phyloP scores from a whole-genome alignment of 2,888 invertebrate species.

The Yponomeuta evonymella region DNA sequence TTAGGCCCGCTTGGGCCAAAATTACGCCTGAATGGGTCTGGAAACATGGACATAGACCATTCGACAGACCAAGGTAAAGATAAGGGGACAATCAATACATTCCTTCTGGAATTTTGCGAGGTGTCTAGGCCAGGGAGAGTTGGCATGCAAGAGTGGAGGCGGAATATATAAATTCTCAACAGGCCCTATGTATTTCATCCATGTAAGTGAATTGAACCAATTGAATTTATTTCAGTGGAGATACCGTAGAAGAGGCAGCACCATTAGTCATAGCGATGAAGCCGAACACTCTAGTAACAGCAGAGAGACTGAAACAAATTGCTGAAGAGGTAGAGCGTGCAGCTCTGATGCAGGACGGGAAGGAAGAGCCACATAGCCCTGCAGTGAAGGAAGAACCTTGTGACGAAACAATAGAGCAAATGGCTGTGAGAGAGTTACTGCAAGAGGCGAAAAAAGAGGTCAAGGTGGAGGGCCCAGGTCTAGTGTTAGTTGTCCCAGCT shows the following conservation, averaged over 20 bases:
- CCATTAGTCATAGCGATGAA: slow-evolving; percentile 82
- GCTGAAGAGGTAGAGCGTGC: slow-evolving; percentile 67
- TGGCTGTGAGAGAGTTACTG: slow-evolving; percentile 84
- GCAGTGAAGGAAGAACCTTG: slow-evolving; percentile 48
- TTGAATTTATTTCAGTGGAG: slow-evolving; percentile 58
- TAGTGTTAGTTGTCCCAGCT: slow-evolving; percentile 77
- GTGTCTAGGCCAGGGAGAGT: too few species aligned
- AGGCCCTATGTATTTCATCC: background rate
- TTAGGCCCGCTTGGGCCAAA: too few species aligned
- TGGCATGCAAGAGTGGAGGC: too few species aligned
- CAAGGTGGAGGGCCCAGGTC: slow-evolving; percentile 43
- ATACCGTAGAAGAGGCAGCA: slow-evolving; percentile 64
- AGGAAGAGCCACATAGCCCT: slow-evolving; percentile 44
- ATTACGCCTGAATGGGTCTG: too few species aligned
- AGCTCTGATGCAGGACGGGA: slow-evolving; percentile 42
- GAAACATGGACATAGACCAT: too few species aligned
- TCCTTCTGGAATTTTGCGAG: too few species aligned
- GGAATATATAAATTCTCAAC: too few species aligned
- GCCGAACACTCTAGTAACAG: slow-evolving; percentile 71
- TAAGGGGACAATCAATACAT: too few species aligned
- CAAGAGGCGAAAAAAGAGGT: slow-evolving; percentile 68
- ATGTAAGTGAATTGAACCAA: background rate
- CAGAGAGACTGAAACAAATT: slow-evolving; percentile 64
- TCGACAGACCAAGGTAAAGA: too few species aligned
- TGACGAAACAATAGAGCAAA: slow-evolving; percentile 76